Evolutionary conservation across 2,113 vertebrate species (phyloP).

Genomic region (Piprites chloris): DNA sequence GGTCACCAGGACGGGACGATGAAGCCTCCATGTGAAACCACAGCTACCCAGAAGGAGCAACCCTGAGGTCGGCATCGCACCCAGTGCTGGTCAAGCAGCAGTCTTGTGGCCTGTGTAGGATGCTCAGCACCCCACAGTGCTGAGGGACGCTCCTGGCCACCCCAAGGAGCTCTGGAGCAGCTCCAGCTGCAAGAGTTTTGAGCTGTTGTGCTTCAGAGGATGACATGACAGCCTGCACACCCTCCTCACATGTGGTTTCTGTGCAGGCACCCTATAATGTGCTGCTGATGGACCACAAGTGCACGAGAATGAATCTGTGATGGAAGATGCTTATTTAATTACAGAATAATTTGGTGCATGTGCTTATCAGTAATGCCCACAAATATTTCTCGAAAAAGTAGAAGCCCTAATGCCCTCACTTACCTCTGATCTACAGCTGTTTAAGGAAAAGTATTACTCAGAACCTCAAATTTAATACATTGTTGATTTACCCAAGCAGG

Average conservation of each 20-base stretch:
- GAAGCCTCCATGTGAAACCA: background rate
- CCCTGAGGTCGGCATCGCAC: fast-evolving
- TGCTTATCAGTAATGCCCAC: background rate
- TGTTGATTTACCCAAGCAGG: conserved; percentile 38
- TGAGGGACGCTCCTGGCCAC: background rate
- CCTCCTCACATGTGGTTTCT: background rate
- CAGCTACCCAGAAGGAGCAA: background rate
- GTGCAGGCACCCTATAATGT: background rate
- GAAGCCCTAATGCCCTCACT: background rate
- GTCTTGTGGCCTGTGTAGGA: fast-evolving
- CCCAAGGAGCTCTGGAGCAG: background rate
- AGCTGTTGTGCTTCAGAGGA: background rate
- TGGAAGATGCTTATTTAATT: background rate
- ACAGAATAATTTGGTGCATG: background rate
- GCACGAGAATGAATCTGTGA: fast-evolving
- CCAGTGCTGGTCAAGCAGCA: background rate
- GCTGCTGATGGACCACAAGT: background rate
- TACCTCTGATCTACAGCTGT: background rate
- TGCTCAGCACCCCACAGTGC: background rate
- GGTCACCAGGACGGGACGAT: background rate
- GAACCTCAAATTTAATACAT: conserved; percentile 35
- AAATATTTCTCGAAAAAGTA: background rate
- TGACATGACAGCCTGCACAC: fast-evolving
- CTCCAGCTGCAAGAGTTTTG: background rate
- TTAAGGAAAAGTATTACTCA: conserved; percentile 6